Conservation (phyloP, 2,113 vertebrate genomes). For the Hypomesus transpacificus region DNA sequence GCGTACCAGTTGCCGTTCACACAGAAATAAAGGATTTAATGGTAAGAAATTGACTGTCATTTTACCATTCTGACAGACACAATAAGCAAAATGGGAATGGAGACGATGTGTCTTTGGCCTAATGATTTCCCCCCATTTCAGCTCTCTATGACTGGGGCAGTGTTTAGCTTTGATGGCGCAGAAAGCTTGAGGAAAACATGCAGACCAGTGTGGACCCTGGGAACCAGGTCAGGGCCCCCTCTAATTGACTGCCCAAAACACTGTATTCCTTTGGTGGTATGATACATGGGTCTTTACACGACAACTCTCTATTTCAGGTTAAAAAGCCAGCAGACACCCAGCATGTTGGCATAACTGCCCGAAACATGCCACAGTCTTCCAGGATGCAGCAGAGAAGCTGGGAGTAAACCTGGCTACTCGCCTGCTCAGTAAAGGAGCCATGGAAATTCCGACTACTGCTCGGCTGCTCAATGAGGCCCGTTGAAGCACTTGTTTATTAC, state of each 20-base stretch:
- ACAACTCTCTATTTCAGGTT: slow-evolving; percentile 57
- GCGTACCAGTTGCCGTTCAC: slow-evolving; percentile 83
- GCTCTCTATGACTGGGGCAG: slow-evolving; percentile 84
- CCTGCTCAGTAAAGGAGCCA: slow-evolving; percentile 79
- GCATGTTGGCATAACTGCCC: slow-evolving; percentile 78
- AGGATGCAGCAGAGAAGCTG: slow-evolving; percentile 76
- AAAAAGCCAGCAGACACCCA: slow-evolving; percentile 63
- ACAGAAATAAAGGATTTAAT: slow-evolving; percentile 74
- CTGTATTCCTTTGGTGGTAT: too few relatives aligned
- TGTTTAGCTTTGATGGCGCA: slow-evolving; percentile 84
- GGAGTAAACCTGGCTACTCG: slow-evolving; percentile 75
- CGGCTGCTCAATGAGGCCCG: slow-evolving; percentile 76
- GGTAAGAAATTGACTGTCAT: slow-evolving; percentile 57
- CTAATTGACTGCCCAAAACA: too few relatives aligned
- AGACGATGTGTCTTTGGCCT: neutral
- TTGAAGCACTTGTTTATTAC: slow-evolving; percentile 42
- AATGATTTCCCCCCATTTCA: slow-evolving; percentile 38
- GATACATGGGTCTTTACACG: too few relatives aligned
- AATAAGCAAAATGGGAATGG: neutral
- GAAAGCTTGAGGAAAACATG: slow-evolving; percentile 82
- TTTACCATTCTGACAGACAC: neutral
- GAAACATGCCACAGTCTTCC: slow-evolving; percentile 59
- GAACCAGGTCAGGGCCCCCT: slow-evolving; percentile 27
- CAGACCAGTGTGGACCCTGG: slow-evolving; percentile 58
- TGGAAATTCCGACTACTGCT: slow-evolving; percentile 75